phyloP scores from a whole-genome alignment of 2,888 invertebrate genomes.

The Drosophila austrosaltans region DNA sequence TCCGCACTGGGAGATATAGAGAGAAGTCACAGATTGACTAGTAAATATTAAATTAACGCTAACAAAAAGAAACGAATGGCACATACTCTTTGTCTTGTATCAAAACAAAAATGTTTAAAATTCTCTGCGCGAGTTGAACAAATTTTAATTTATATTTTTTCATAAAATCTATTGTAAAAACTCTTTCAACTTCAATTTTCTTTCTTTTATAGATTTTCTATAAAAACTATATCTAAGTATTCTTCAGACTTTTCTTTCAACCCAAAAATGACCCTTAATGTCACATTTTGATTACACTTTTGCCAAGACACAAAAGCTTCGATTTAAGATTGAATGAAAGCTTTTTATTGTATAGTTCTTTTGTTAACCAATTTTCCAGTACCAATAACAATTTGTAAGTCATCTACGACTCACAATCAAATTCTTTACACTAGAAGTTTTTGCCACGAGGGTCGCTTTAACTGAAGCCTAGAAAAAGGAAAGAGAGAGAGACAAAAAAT shows the following conservation, averaged over 20 bases:
- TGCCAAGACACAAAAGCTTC: constrained; percentile 7
- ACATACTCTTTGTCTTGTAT: background rate
- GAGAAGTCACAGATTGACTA: constrained; percentile 10
- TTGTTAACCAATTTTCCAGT: background rate
- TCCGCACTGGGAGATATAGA: constrained; percentile 2
- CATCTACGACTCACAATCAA: background rate
- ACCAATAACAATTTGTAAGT: constrained; percentile 5
- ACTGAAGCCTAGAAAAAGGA: too few species aligned
- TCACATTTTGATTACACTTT: constrained; percentile 21
- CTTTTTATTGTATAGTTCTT: background rate
- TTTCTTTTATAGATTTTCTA: too few species aligned
- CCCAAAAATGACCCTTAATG: background rate
- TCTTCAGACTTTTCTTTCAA: background rate
- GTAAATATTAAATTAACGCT: background rate
- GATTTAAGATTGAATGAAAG: background rate
- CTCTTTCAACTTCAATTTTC: too few species aligned
- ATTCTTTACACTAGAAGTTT: background rate
- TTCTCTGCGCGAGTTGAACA: background rate
- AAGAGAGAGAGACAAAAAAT: too few species aligned
- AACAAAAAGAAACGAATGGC: background rate
- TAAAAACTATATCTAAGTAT: too few species aligned
- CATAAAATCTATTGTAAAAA: too few species aligned
- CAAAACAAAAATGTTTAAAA: background rate
- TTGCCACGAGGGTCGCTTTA: background rate
- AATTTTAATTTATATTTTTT: too few species aligned